A percentile compares a stretch with the other conserved stretches of the same genome.
These are phyloP conservation scores for Sylvilagus floridanus DNA, from an alignment of 2,797 vertebrate genomes.

Conservation along the genomic window DNA sequence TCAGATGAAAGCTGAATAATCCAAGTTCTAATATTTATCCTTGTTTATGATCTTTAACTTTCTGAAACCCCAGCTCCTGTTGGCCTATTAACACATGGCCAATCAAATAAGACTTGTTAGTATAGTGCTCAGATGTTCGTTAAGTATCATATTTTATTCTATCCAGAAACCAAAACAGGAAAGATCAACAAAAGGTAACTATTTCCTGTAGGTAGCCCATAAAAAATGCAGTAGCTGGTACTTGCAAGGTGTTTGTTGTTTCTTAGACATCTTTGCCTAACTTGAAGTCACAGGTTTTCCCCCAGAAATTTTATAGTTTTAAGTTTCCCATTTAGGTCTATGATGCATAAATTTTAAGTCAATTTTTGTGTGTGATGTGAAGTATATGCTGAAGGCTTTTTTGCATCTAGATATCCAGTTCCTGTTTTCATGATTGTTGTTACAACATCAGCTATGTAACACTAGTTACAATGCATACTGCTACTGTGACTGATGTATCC, in stretches of 20 bases:
- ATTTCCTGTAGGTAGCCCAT: background rate
- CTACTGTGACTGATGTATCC: background rate
- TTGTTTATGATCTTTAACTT: slow-evolving; percentile 53
- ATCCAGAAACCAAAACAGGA: background rate
- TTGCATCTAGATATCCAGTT: background rate
- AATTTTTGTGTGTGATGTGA: background rate
- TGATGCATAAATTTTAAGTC: background rate
- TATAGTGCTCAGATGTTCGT: background rate
- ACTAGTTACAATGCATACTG: background rate
- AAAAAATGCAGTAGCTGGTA: background rate
- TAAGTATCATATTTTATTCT: background rate
- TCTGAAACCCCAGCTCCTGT: slow-evolving; percentile 5
- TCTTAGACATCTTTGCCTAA: background rate
- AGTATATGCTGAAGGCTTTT: background rate
- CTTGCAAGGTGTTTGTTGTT: background rate
- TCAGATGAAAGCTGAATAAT: background rate
- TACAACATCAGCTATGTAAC: background rate
- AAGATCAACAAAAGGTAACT: background rate
- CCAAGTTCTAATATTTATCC: background rate
- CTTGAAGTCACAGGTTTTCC: background rate
- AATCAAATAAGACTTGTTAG: background rate
- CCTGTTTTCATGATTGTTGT: background rate
- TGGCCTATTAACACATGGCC: background rate
- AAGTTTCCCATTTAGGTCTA: background rate
- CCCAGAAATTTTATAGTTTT: slow-evolving; percentile 1